Conservation (phyloP, 2,888 invertebrate genomes). For the Macrophya alboannulata region DNA sequence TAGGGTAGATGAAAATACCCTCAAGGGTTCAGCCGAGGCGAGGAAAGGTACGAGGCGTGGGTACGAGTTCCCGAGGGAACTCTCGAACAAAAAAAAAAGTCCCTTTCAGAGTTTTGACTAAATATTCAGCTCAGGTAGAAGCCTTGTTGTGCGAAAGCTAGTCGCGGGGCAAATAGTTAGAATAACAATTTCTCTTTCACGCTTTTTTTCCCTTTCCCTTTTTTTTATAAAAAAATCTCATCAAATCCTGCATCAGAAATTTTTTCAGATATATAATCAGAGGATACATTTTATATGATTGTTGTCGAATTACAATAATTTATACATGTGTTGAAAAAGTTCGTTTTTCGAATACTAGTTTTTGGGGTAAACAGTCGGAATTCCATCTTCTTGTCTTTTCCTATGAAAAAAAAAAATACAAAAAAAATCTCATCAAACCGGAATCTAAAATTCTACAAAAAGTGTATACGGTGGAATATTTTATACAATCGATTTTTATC, state of each 20-base stretch:
- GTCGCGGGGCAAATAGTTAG: conserved; percentile 11
- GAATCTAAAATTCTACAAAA: no score
- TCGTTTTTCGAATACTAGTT: no score
- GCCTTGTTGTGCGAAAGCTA: conserved; percentile 25
- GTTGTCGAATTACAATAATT: no score
- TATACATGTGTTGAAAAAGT: no score
- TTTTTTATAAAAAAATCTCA: background rate
- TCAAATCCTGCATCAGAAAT: background rate
- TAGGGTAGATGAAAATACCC: background rate
- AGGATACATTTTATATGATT: background rate
- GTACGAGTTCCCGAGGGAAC: conserved; percentile 25
- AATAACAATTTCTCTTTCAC: background rate
- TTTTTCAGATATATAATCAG: background rate
- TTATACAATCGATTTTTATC: background rate
- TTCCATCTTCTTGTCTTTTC: no score
- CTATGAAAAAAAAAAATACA: no score
- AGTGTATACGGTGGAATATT: no score
- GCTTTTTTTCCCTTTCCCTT: background rate
- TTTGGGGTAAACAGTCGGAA: no score
- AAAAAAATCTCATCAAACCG: no score
- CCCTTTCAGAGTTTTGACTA: conserved; percentile 27
- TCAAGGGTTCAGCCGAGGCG: background rate
- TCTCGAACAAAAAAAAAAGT: background rate
- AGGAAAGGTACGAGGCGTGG: background rate
- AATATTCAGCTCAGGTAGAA: conserved; percentile 24